Evolutionary conservation across 1,140 invertebrate species (phyloP).

Genomic region (Drosophila nasuta): DNA sequence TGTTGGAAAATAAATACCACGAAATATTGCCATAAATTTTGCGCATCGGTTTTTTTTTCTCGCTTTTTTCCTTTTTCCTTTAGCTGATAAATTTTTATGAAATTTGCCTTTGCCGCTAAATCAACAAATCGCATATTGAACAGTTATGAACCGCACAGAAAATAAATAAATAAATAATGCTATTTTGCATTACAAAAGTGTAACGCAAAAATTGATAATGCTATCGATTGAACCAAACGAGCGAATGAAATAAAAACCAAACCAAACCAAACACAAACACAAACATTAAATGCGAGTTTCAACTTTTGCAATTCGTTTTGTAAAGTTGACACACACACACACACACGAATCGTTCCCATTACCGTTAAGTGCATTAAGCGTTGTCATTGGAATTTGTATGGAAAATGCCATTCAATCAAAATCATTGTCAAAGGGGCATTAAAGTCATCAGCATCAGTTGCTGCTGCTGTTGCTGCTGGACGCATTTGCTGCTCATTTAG

Average conservation of each 20-base stretch:
- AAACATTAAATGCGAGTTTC: conserved; percentile 10
- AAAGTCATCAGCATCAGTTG: conserved; percentile 10
- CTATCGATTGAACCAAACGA: conserved; percentile 3
- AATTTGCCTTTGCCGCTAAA: conserved; percentile 32
- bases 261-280: background rate
- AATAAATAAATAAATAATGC: conserved; percentile 8
- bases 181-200: background rate
- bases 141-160: conserved; percentile 26
- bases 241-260: background rate
- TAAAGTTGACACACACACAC: background rate
- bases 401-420: conserved; percentile 1
- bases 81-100: conserved; percentile 35
- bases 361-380: conserved; percentile 11
- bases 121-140: conserved; percentile 45
- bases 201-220: conserved; percentile 36
- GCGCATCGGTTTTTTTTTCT: conserved; percentile 16
- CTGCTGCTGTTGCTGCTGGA: background rate
- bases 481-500: conserved; percentile 34
- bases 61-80: background rate
- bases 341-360: background rate
- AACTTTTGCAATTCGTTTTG: background rate
- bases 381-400: background rate
- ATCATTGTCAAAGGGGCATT: conserved; percentile 13
- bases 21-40: conserved; percentile 48
- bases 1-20: conserved; percentile 41